Percentiles rank a stretch among this genome's conserved stretches.
phyloP scores from a whole-genome alignment of 2,888 invertebrate genomes.

The Deroplatys truncata region DNA sequence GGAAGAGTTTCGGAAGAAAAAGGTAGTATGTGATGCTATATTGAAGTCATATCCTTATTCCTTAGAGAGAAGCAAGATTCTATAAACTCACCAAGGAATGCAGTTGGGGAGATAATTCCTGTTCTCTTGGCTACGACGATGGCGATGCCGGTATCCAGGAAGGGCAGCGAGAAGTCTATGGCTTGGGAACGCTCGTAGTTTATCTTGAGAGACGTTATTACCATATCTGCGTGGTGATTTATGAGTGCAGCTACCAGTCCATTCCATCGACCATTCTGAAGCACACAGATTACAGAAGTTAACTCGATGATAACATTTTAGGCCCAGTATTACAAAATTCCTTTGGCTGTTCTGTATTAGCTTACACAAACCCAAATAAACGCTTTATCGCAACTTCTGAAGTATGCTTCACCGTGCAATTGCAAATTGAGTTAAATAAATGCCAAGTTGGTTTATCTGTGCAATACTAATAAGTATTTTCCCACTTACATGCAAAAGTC shows the following conservation, averaged over 20 bases:
- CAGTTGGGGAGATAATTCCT: conserved; percentile 95
- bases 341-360: too few species aligned
- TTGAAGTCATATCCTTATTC: too few species aligned
- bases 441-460: too few species aligned
- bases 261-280: conserved; percentile 88
- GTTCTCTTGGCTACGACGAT: conserved; percentile 93
- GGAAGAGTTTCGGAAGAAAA: too few species aligned
- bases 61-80: too few species aligned
- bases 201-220: conserved; percentile 84
- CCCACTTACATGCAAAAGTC: too few species aligned
- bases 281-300: neutral
- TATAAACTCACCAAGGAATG: conserved; percentile 64
- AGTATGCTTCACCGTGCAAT: too few species aligned
- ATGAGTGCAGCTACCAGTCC: conserved; percentile 89
- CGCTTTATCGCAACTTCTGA: neutral
- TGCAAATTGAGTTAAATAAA: too few species aligned
- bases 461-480: too few species aligned
- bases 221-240: conserved; percentile 93
- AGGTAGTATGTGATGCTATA: too few species aligned
- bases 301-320: neutral
- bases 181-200: conserved; percentile 91
- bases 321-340: too few species aligned
- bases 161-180: conserved; percentile 92
- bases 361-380: too few species aligned
- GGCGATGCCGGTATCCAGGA: conserved; percentile 94